phyloP scores from a whole-genome alignment of 2,888 invertebrate species.

The Nebria brevicollis region DNA sequence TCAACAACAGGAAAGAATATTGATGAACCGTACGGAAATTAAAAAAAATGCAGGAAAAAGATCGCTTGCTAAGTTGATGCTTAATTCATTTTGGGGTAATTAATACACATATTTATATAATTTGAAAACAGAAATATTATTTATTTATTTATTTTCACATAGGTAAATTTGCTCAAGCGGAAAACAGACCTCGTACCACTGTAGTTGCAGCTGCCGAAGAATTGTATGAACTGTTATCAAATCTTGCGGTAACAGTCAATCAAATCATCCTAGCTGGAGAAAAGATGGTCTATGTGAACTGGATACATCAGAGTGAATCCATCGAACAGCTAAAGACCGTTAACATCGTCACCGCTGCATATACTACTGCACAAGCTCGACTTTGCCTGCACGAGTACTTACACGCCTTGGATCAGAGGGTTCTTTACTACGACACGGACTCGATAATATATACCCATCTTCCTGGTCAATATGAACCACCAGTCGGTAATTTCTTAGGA shows the following conservation, averaged over 20 bases:
- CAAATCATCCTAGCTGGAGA: conserved; percentile 48
- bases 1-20: conserved; percentile 8
- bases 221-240: conserved; percentile 48
- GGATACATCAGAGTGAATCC: conserved; percentile 47
- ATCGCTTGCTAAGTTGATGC: conserved; percentile 41
- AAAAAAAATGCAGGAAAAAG: conserved; percentile 16
- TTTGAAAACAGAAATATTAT: too few relatives aligned
- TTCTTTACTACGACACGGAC: conserved; percentile 11
- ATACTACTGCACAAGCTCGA: conserved; percentile 51
- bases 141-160: conserved; percentile 14
- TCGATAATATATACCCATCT: too few relatives aligned
- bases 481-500: too few relatives aligned
- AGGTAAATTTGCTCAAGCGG: conserved; percentile 9
- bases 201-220: conserved; percentile 43
- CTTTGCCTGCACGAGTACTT: conserved; percentile 49
- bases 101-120: too few relatives aligned
- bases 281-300: conserved; percentile 48
- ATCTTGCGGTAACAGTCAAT: conserved; percentile 48
- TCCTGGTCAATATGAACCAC: too few relatives aligned
- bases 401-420: conserved; percentile 52
- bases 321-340: conserved; percentile 38
- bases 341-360: conserved; percentile 56
- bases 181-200: conserved; percentile 44
- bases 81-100: conserved; percentile 53
- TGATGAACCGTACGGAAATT: neutral